phyloP scores from a whole-genome alignment of 2,888 invertebrate genomes.

The Tachina fera region DNA sequence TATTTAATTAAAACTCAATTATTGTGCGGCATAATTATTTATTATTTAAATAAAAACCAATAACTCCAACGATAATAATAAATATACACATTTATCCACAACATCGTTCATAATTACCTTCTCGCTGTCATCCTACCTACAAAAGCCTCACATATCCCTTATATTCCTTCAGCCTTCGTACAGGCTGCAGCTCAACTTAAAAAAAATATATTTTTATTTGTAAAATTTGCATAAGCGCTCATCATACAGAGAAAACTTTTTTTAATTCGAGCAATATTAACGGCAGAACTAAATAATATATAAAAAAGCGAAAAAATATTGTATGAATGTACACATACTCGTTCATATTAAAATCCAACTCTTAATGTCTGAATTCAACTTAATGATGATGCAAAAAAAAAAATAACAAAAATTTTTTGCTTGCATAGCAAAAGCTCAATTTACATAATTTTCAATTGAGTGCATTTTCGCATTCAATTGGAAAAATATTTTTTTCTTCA shows the following conservation, averaged over 20 bases:
- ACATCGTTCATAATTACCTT: neutral
- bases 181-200: neutral
- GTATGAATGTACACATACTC: no score
- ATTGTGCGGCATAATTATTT: constrained; percentile 45
- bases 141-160: neutral
- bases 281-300: constrained; percentile 27
- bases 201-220: constrained; percentile 20
- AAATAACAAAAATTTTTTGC: neutral
- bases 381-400: constrained; percentile 24
- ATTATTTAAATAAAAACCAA: constrained; percentile 31
- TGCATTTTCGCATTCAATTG: constrained; percentile 70
- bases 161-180: neutral
- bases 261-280: constrained; percentile 22
- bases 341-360: constrained; percentile 31
- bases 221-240: constrained; percentile 25
- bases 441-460: constrained; percentile 71
- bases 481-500: constrained; percentile 61
- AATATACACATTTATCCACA: neutral
- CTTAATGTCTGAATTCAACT: constrained; percentile 33
- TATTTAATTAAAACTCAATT: constrained; percentile 47
- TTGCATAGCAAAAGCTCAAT: constrained; percentile 60
- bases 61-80: neutral
- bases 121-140: neutral
- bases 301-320: constrained; percentile 18
- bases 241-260: constrained; percentile 12